Evolutionary conservation across 37 sponge, comb jelly and placozoan genomes (phyloP).

Genomic region (Cliona cf. orientalis): DNA sequence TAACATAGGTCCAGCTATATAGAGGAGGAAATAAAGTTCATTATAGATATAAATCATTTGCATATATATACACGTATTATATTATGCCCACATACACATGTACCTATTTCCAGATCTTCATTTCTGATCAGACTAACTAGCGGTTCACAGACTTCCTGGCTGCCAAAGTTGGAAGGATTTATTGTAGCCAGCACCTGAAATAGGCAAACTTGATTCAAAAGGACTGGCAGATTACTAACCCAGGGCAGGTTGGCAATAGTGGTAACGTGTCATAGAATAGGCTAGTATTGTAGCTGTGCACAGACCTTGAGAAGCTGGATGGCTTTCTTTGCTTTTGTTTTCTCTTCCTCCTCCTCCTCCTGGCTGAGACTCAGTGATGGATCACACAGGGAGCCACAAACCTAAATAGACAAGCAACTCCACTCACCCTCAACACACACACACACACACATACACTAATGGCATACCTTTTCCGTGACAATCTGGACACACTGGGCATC

Average conservation of each 20-base stretch:
- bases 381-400: slow-evolving; percentile 25
- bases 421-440: no score
- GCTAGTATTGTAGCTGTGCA: neutral
- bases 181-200: slow-evolving; percentile 44
- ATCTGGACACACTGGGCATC: slow-evolving; percentile 42
- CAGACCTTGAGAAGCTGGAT: slow-evolving; percentile 41
- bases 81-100: no score
- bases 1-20: neutral
- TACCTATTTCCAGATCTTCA: slow-evolving; percentile 65
- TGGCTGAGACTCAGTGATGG: slow-evolving; percentile 15
- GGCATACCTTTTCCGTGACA: slow-evolving; percentile 3
- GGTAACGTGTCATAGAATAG: neutral
- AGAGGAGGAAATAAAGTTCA: no score
- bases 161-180: slow-evolving; percentile 46
- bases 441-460: no score
- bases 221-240: no score
- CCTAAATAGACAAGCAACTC: neutral
- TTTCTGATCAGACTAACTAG: slow-evolving; percentile 62
- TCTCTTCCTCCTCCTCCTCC: slow-evolving; percentile 37
- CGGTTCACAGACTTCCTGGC: slow-evolving; percentile 56
- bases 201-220: neutral
- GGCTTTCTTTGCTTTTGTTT: slow-evolving; percentile 41
- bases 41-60: no score
- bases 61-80: no score
- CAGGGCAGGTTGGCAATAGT: no score